Conservation (phyloP, 1,140 invertebrate genomes). For the Lerema accius region DNA sequence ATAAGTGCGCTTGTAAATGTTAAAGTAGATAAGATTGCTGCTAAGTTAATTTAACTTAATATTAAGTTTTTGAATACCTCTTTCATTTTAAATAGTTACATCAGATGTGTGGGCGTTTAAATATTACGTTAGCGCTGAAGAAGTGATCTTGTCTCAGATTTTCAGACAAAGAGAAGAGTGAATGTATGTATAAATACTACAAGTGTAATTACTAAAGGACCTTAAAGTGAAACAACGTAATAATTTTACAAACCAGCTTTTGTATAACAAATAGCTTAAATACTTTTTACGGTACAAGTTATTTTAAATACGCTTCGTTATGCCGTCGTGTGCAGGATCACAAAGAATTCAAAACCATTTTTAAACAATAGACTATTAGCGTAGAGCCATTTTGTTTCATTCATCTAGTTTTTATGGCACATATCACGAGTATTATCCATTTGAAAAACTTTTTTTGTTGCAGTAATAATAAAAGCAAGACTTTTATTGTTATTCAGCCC, state of each 20-base stretch:
- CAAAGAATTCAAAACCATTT: not conserved
- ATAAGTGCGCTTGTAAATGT: too few species aligned
- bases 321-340: not conserved
- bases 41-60: too few species aligned
- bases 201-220: too few species aligned
- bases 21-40: too few species aligned
- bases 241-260: not conserved
- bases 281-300: not conserved
- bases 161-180: too few species aligned
- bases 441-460: not conserved
- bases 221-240: too few species aligned
- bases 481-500: not conserved
- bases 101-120: too few species aligned
- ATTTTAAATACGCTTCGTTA: constrained; percentile 3
- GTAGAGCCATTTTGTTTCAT: constrained; percentile 2
- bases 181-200: too few species aligned
- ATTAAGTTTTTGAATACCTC: too few species aligned
- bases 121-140: too few species aligned
- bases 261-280: not conserved
- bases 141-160: too few species aligned
- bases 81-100: too few species aligned
- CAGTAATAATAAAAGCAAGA: not conserved
- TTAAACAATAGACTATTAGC: constrained; percentile 3
- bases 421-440: not conserved
- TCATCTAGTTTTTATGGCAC: not conserved